Conservation (phyloP, 2,797 vertebrate species). For the Galago senegalensis region DNA sequence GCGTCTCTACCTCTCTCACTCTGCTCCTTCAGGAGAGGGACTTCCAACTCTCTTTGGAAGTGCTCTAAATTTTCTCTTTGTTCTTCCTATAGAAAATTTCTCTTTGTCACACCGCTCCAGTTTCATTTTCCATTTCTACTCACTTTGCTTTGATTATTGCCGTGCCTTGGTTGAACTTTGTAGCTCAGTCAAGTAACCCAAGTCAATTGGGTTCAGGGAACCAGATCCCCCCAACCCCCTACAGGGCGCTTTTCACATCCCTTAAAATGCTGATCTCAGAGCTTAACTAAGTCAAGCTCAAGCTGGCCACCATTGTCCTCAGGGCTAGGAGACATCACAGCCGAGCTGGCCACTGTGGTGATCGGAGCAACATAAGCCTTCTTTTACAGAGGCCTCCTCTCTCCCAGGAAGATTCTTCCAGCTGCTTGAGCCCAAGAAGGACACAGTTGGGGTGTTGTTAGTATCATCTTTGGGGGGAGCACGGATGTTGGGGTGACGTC, state of each 20-base stretch:
- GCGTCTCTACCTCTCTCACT: no score
- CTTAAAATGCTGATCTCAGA: not conserved
- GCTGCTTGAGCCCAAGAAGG: not conserved
- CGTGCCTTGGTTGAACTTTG: no score
- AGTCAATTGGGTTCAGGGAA: no score
- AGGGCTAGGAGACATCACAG: not conserved
- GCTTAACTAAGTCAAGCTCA: not conserved
- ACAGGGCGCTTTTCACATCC: not conserved
- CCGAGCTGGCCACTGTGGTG: accelerated
- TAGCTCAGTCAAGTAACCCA: no score
- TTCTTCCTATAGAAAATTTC: no score
- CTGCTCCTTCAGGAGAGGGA: no score
- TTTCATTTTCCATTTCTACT: no score
- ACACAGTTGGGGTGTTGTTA: not conserved
- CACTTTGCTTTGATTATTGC: no score
- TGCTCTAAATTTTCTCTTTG: no score
- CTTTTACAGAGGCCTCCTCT: not conserved
- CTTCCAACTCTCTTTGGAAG: no score
- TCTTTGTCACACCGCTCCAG: no score
- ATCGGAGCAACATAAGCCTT: not conserved
- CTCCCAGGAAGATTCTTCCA: not conserved
- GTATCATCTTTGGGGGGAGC: not conserved
- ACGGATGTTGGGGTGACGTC: conserved; percentile 54
- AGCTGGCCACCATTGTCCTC: not conserved
- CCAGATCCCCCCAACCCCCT: no score